Evolutionary conservation across 2,797 vertebrate species (phyloP), one percentile per base, ranked within the genome.

Genomic region (Erpetoichthys calabaricus): DNA sequence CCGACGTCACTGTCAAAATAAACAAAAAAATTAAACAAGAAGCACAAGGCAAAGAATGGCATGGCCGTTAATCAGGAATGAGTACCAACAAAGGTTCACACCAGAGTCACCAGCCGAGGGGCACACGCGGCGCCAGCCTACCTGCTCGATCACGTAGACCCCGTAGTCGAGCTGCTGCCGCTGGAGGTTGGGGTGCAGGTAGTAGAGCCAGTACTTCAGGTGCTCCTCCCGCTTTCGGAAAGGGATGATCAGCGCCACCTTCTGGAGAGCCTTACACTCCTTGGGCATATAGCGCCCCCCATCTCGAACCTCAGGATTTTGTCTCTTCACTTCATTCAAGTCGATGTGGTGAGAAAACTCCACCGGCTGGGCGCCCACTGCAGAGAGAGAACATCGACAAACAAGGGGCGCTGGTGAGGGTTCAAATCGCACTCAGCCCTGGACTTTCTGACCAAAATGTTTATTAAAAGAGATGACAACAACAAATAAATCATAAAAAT

Each of bases 81-180:
- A 25, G 25, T 25, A 25, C 25, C 25, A 25, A 25, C 25, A 25
- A 25, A 25, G 25, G 25, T 2, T 25, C 25, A 25, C 25, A 25
- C 25, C 25, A 25, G 25, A 25, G 25, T 25, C 25, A 25, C 25
- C 2, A 1, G 25, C 25, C 25, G 25, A 25, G 2, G 25, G 25
- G 25, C 25, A 25, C 25, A 25, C 25, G 25, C 25, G 25, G 25
- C 25, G 25, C 25, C 25, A 25, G 25, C 75, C 77, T 73, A 96
- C 94, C 92, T 98, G 94, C 64, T 92, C 91, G 70, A 98, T 89
- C 65, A 98, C 67, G 62, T 94, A 98, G 8, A 98, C 67, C 2
- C 92, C 92, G 42, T 98, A 98, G 74, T 98, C 91, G 0, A 98
- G 79, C 62, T 97, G 93, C 66, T 98, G 95, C 1, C 92, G 79